phyloP scores from a whole-genome alignment of 1,140 invertebrate species.

The Caenorhabditis inopinata region DNA sequence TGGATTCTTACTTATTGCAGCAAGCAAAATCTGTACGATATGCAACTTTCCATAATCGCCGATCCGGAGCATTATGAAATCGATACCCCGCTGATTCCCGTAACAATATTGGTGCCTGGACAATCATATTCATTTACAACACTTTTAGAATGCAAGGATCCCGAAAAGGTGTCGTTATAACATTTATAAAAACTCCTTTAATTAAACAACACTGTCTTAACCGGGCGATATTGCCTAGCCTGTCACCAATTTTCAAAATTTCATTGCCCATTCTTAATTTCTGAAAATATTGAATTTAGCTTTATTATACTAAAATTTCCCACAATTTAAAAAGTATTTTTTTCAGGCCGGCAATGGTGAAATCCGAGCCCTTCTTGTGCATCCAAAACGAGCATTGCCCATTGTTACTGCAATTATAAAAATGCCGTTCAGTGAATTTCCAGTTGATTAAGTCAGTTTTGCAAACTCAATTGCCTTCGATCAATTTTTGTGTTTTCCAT shows the following conservation, averaged over 20 bases:
- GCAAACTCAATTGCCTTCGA: not conserved
- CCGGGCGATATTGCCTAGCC: too few species aligned
- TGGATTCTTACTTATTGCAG: too few species aligned
- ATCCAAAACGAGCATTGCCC: not conserved
- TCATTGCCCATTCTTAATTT: too few species aligned
- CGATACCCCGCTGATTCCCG: not conserved
- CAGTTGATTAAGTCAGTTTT: not conserved
- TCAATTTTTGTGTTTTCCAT: not conserved
- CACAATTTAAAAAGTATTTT: too few species aligned
- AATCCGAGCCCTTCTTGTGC: not conserved
- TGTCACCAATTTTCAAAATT: too few species aligned
- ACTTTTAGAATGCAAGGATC: not conserved
- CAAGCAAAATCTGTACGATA: not conserved
- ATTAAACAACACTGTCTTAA: too few species aligned
- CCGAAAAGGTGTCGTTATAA: slow-evolving; percentile 11
- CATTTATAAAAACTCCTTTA: too few species aligned
- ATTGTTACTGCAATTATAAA: slow-evolving; percentile 9
- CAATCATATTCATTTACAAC: not conserved
- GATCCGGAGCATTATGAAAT: not conserved
- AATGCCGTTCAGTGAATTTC: slow-evolving; percentile 29
- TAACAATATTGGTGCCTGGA: not conserved
- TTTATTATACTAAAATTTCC: too few species aligned
- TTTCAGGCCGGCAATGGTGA: not conserved
- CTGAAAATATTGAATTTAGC: too few species aligned
- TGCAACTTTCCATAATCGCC: not conserved